phyloP scores from a whole-genome alignment of 2,888 invertebrate genomes.

The Horisme vitalbata region DNA sequence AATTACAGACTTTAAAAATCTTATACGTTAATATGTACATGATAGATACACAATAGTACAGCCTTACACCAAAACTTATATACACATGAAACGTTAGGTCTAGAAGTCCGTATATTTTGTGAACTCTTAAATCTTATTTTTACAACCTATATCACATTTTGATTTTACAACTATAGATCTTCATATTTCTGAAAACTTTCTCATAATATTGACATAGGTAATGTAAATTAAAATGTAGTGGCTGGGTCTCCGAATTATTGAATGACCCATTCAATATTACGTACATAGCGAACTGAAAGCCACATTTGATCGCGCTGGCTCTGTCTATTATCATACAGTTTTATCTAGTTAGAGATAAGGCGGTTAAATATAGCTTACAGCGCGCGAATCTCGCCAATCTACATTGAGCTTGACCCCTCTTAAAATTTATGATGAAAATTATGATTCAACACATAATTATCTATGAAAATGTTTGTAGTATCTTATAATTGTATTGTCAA shows the following conservation, averaged over 20 bases:
- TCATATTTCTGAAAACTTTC: slow-evolving; percentile 26
- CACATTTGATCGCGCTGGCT: slow-evolving; percentile 1
- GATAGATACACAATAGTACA: slow-evolving; percentile 63
- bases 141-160: slow-evolving; percentile 82
- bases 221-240: no score
- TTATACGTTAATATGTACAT: slow-evolving; percentile 75
- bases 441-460: slow-evolving; percentile 18
- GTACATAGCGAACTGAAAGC: slow-evolving; percentile 4
- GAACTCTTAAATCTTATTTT: slow-evolving; percentile 71
- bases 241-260: neutral
- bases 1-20: slow-evolving; percentile 82
- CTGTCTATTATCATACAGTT: slow-evolving; percentile 23
- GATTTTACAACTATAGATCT: slow-evolving; percentile 66
- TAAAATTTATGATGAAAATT: slow-evolving; percentile 14
- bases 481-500: slow-evolving; percentile 79
- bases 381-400: neutral
- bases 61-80: slow-evolving; percentile 56
- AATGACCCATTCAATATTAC: neutral
- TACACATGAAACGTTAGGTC: slow-evolving; percentile 45
- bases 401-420: slow-evolving; percentile 8
- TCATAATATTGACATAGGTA: no score
- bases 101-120: slow-evolving; percentile 61
- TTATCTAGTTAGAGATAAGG: slow-evolving; percentile 10
- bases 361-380: slow-evolving; percentile 4
- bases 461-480: slow-evolving; percentile 33